A percentile compares a stretch with the other conserved stretches of the same genome.
Evolutionary conservation across 2,888 invertebrate genomes (phyloP).

Genomic region (Athetis lepigone): DNA sequence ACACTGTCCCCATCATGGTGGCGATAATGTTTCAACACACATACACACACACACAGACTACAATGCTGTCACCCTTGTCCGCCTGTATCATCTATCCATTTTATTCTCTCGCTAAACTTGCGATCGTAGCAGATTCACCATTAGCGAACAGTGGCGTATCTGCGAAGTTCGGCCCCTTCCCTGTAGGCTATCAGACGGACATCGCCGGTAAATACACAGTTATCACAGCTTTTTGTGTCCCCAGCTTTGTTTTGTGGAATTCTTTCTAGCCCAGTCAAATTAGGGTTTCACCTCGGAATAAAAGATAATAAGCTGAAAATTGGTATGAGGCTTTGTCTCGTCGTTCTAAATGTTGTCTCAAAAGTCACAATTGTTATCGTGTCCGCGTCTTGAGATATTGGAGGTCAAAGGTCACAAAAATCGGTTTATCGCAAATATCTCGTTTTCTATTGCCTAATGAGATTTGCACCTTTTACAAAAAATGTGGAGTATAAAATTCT

Average conservation of each 20-base stretch:
- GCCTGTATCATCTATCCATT: constrained; percentile 15
- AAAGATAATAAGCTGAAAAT: too few species aligned
- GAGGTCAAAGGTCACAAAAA: too few species aligned
- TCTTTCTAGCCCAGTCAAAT: constrained; percentile 3
- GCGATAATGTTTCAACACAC: not conserved
- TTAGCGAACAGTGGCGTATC: constrained; percentile 30
- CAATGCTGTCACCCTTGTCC: constrained; percentile 6
- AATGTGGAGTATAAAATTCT: too few species aligned
- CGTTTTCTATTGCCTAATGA: too few species aligned
- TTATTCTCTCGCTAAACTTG: constrained; percentile 14
- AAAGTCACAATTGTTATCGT: too few species aligned
- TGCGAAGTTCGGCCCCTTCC: constrained; percentile 24
- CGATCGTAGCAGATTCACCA: constrained; percentile 20
- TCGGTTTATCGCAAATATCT: too few species aligned
- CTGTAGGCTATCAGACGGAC: constrained; percentile 28
- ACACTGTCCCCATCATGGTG: not conserved
- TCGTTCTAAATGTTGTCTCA: too few species aligned
- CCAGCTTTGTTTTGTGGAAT: not conserved
- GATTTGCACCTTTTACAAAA: too few species aligned
- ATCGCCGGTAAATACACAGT: constrained; percentile 10
- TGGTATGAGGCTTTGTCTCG: too few species aligned
- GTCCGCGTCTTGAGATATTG: too few species aligned
- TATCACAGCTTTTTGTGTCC: constrained; percentile 5
- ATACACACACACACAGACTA: not conserved
- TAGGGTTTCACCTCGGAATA: too few species aligned